Evolutionary conservation across 2,888 invertebrate species (phyloP), one percentile per base, ranked within the genome.

Genomic region (Leptinotarsa rubiginosa): DNA sequence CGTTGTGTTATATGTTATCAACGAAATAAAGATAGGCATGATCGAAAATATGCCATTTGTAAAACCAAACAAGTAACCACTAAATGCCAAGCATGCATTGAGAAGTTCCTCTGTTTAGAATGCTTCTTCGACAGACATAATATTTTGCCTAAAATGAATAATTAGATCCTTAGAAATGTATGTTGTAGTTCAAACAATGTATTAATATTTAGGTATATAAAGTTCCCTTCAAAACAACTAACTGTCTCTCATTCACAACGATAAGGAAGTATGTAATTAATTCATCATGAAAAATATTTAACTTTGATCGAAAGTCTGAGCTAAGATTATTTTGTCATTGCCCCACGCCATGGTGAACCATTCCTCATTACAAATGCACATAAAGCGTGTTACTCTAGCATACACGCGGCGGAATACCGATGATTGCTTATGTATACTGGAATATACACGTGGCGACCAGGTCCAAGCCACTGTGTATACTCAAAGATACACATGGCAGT

Each of bases 1-100:
- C 49, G 64, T 64, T 70, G 64, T 47, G 70, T 70, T 70, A 70
- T 70, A 31, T 70, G 65, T 16, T 70, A 59, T 64, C 70, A 70
- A 70, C 47, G 70, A 49, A 64, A 70, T 70, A 49, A 47, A 70
- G 47, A 70, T 49, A 70, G 18, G 15, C 47, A 64, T 64, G 70
- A 50, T 20, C 64, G 47, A 20, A 62, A 62, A 70, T 70, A 70
- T 64, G 20, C 65, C 31, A 70, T 62, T 16, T 65, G 15, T 22
- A 69, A 69, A 69, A 69, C 50, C 18, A 69, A 52, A 69, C 69
- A 69, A 70, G 70, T 70, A 20, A 70, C 64, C 13, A 62, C 49
- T 18, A 64, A 64, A 70, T 64, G 64, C 25, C 59, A 59, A 70
- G 41, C 18, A 31, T 70, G 70, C 59, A 70, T 49, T 70, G 70